Conservation (phyloP, 2,797 vertebrate genomes). For the Acridotheres tristis region DNA sequence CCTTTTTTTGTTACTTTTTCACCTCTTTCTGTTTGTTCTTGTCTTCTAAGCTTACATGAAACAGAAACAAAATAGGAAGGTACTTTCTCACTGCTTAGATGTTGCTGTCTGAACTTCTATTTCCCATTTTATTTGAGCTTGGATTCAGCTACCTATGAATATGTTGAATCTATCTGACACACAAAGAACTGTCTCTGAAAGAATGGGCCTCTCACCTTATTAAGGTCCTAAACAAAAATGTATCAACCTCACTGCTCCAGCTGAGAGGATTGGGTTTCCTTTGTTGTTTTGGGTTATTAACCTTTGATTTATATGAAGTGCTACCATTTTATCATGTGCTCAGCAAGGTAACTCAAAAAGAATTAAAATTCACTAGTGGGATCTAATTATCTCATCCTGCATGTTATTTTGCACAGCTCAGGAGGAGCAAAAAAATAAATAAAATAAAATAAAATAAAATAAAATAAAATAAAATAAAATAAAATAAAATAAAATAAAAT, state of each 20-base stretch:
- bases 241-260: neutral
- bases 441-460: neutral
- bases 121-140: neutral
- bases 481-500: too few relatives aligned
- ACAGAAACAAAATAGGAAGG: neutral
- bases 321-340: neutral
- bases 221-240: neutral
- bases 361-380: conserved; percentile 2
- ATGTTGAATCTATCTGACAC: neutral
- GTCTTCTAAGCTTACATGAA: neutral
- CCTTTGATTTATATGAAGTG: neutral
- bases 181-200: neutral
- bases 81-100: neutral
- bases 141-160: neutral
- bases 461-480: neutral
- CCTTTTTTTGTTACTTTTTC: neutral
- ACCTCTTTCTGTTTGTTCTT: neutral
- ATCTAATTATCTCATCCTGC: neutral
- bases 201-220: neutral
- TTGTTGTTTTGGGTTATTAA: neutral
- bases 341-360: neutral
- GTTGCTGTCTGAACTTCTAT: neutral
- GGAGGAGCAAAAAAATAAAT: neutral
- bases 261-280: neutral
- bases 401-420: neutral